Evolutionary conservation across 2,888 invertebrate species (phyloP).

Genomic region (Dynastes hyllus): DNA sequence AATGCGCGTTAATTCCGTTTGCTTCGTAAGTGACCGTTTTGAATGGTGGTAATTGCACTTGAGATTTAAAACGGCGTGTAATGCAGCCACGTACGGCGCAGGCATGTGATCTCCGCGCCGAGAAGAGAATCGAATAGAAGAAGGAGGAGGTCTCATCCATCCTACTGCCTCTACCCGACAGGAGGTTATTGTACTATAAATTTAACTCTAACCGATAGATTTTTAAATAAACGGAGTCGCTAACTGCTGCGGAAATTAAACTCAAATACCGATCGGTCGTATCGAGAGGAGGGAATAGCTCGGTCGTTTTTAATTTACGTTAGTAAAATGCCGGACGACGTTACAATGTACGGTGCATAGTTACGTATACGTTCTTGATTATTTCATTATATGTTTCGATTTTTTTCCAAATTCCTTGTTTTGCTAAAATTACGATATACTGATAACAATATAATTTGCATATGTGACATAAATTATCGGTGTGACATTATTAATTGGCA

Average conservation of each 20-base stretch:
- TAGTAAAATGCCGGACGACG: too few relatives aligned
- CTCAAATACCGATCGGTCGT: slow-evolving; percentile 15
- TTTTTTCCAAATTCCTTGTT: too few relatives aligned
- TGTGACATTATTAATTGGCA: too few relatives aligned
- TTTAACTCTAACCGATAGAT: slow-evolving; percentile 31
- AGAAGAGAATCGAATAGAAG: slow-evolving; percentile 26
- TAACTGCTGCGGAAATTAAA: slow-evolving; percentile 30
- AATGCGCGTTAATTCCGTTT: too few relatives aligned
- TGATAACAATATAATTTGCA: too few relatives aligned
- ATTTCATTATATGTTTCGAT: too few relatives aligned
- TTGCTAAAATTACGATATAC: too few relatives aligned
- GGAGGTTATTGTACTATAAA: slow-evolving; percentile 41
- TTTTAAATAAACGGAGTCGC: slow-evolving; percentile 30
- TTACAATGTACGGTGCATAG: too few relatives aligned
- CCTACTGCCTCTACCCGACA: slow-evolving; percentile 18
- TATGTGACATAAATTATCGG: too few relatives aligned
- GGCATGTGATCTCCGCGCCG: slow-evolving; percentile 6
- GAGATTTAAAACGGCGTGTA: background rate
- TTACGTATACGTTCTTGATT: too few relatives aligned
- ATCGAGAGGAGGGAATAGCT: too few relatives aligned
- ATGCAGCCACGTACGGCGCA: background rate
- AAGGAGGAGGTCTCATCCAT: slow-evolving; percentile 16
- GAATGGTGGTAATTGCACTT: background rate
- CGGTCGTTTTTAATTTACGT: too few relatives aligned
- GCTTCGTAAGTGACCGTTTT: background rate